These are phyloP conservation scores for Synanceia verrucosa DNA, from an alignment of 2,797 vertebrate genomes.

Conservation along the genomic window DNA sequence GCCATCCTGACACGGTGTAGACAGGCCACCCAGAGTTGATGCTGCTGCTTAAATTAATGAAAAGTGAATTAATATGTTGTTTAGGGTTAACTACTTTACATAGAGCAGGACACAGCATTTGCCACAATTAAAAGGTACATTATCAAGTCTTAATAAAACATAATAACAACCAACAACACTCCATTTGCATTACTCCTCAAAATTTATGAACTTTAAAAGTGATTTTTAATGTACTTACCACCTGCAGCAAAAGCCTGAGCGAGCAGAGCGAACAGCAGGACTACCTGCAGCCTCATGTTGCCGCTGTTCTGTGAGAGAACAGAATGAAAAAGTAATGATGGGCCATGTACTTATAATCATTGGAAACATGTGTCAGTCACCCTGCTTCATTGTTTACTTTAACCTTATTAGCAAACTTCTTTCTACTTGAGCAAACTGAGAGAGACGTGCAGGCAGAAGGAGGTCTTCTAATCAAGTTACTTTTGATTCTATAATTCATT, in stretches of 20 bases:
- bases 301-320: slow-evolving; percentile 39
- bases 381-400: slow-evolving; percentile 71
- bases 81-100: neutral
- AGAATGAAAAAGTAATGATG: slow-evolving; percentile 47
- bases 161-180: neutral
- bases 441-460: slow-evolving; percentile 7
- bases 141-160: neutral
- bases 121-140: neutral
- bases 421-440: slow-evolving; percentile 38
- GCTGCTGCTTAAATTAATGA: neutral
- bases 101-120: neutral
- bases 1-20: neutral
- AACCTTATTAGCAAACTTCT: slow-evolving; percentile 50
- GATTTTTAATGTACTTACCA: slow-evolving; percentile 66
- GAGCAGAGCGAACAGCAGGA: slow-evolving; percentile 69
- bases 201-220: neutral
- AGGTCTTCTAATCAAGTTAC: neutral
- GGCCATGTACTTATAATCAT: slow-evolving; percentile 63
- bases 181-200: neutral
- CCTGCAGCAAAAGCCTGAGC: slow-evolving; percentile 51
- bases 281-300: slow-evolving; percentile 67
- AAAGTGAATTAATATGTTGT: neutral
- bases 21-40: neutral
- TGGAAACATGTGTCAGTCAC: slow-evolving; percentile 76
- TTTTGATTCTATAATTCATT: neutral